Conservation (phyloP, 2,888 invertebrate genomes). For the Meloe dianella region DNA sequence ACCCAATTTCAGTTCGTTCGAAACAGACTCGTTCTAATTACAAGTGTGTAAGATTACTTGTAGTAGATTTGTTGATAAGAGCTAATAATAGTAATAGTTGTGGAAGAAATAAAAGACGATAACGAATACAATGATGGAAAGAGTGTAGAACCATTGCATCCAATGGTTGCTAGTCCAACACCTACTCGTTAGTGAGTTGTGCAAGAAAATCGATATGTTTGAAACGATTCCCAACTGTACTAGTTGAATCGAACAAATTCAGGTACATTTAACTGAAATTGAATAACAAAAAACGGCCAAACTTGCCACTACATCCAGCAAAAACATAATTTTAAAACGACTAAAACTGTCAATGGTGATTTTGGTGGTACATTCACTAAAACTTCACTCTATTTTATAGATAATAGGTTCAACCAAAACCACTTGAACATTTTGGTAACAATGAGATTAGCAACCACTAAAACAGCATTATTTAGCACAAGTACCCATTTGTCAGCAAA, state of each 20-base stretch:
- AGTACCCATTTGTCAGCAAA: background rate
- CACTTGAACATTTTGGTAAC: background rate
- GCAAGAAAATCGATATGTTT: background rate
- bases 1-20: background rate
- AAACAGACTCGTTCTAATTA: slow-evolving; percentile 2
- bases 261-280: background rate
- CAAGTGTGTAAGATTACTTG: slow-evolving; percentile 18
- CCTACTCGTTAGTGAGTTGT: background rate
- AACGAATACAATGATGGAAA: background rate
- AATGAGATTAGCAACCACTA: slow-evolving; percentile 8
- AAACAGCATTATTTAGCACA: background rate
- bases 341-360: background rate
- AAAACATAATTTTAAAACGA: background rate
- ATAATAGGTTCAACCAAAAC: background rate
- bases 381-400: background rate
- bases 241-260: background rate
- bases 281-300: background rate
- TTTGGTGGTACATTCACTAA: background rate
- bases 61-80: slow-evolving; percentile 9
- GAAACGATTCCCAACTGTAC: background rate
- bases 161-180: background rate
- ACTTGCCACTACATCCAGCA: too few relatives aligned
- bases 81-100: background rate
- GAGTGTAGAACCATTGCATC: background rate
- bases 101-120: background rate